phyloP scores from a whole-genome alignment of 2,797 vertebrate genomes.

The Takifugu ocellatus region DNA sequence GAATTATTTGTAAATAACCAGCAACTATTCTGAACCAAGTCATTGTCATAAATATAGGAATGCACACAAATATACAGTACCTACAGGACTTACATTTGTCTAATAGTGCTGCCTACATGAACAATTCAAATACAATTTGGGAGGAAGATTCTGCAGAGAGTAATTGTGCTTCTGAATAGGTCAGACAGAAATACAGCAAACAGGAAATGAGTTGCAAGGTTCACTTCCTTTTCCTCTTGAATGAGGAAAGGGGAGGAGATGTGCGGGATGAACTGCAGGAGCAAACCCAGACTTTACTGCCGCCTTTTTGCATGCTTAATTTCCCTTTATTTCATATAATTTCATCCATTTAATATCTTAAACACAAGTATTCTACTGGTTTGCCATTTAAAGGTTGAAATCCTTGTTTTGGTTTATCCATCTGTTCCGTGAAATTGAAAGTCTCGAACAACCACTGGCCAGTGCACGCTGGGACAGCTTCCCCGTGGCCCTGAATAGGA shows the following conservation, averaged over 20 bases:
- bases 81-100: not conserved
- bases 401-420: not conserved
- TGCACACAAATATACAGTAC: too few relatives aligned
- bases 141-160: not conserved
- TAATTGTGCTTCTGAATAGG: conserved; percentile 3
- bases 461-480: conserved; percentile 44
- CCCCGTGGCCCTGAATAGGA: conserved; percentile 41
- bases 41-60: too few relatives aligned
- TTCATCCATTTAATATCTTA: too few relatives aligned
- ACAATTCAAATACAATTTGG: not conserved
- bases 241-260: conserved; percentile 30
- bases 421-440: conserved; percentile 30
- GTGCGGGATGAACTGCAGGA: not conserved
- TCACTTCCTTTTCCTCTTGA: conserved; percentile 63
- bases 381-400: too few relatives aligned
- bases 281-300: conserved; percentile 2
- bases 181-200: conserved; percentile 41
- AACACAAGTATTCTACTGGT: too few relatives aligned
- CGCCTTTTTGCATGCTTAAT: too few relatives aligned
- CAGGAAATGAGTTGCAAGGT: conserved; percentile 57
- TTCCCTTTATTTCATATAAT: too few relatives aligned
- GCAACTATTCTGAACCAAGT: not conserved
- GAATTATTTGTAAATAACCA: not conserved
- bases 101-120: not conserved
- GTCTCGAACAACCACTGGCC: conserved; percentile 12